Evolutionary conservation across 2,113 vertebrate genomes (phyloP).

Genomic region (Propithecus coquereli): DNA sequence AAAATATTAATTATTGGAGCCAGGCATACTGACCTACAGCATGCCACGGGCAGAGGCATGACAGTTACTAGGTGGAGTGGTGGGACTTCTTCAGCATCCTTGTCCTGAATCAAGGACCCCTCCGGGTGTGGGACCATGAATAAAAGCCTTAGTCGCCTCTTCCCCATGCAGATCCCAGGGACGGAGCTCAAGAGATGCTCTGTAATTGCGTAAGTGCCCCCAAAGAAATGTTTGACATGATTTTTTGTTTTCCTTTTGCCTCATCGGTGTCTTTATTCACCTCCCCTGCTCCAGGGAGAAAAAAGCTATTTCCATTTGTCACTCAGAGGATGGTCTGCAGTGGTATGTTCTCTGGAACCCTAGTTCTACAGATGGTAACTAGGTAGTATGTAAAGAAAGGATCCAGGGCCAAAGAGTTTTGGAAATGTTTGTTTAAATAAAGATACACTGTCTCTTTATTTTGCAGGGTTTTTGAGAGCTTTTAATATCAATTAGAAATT

Average conservation of each 20-base stretch:
- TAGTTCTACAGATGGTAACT: background rate
- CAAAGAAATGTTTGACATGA: background rate
- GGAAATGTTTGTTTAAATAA: background rate
- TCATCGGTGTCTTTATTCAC: background rate
- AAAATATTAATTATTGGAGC: background rate
- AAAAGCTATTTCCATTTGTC: background rate
- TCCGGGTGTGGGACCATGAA: accelerated
- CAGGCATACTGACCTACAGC: background rate
- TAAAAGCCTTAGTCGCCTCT: background rate
- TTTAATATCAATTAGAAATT: background rate
- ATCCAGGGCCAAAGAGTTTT: background rate
- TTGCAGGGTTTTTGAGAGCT: background rate
- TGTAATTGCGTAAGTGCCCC: accelerated
- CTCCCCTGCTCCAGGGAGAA: too few relatives aligned
- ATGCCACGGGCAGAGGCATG: background rate
- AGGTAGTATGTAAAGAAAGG: background rate
- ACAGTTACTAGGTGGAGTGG: background rate
- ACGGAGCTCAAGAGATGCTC: too few relatives aligned
- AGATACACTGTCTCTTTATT: background rate
- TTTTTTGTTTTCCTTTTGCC: too few relatives aligned
- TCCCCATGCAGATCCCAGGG: background rate
- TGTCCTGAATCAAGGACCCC: background rate
- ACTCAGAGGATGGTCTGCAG: background rate
- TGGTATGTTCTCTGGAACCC: background rate
- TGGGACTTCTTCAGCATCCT: background rate